Conservation (phyloP, 2,113 vertebrate genomes). For the Sinocyclocheilus anshuiensis region DNA sequence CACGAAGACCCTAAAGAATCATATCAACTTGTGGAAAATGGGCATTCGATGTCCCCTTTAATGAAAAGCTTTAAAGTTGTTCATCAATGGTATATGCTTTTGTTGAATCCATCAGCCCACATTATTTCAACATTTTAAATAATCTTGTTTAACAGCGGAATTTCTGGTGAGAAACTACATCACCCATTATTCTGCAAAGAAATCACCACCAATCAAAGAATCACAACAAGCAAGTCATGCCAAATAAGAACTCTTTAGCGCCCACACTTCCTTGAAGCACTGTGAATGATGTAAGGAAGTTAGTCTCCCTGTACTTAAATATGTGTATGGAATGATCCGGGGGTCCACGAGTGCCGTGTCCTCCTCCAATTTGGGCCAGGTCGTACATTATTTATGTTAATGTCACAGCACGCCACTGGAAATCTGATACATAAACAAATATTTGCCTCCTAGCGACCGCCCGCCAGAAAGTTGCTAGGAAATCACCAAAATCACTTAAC, state of each 20-base stretch:
- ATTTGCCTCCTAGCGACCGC: conserved; percentile 51
- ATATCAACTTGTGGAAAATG: no score
- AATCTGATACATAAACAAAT: conserved; percentile 56
- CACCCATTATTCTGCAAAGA: neutral
- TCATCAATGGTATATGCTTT: neutral
- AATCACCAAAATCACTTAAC: conserved; percentile 47
- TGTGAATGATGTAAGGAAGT: no score
- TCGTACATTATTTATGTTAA: conserved; percentile 32
- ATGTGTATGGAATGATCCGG: conserved; percentile 34
- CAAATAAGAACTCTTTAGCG: neutral
- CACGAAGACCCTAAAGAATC: no score
- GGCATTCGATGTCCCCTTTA: neutral
- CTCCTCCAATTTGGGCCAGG: neutral
- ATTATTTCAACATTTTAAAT: neutral
- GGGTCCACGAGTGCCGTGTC: conserved; percentile 13
- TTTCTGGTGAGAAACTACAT: neutral
- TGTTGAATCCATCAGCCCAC: neutral
- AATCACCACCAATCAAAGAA: neutral
- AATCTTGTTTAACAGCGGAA: neutral
- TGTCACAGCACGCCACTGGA: conserved; percentile 48
- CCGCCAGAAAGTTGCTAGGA: conserved; percentile 47
- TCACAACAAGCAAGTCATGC: neutral
- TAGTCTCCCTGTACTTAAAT: neutral
- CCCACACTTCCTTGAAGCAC: no score
- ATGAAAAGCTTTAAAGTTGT: neutral